Evolutionary conservation across 2,888 invertebrate genomes (phyloP).

Genomic region (Shargacucullia verbasci): DNA sequence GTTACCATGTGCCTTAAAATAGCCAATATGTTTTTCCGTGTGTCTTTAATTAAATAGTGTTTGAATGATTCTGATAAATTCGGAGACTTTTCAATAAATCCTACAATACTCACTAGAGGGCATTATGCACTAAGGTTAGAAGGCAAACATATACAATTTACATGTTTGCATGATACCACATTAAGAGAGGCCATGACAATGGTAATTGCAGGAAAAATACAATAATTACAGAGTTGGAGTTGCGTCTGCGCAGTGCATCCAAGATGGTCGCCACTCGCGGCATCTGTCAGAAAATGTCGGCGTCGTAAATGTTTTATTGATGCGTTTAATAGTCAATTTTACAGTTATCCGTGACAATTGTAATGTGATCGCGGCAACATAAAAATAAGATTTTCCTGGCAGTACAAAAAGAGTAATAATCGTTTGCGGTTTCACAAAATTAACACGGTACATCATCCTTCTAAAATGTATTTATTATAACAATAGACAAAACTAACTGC

Average conservation of each 20-base stretch:
- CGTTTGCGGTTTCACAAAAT: too few species aligned
- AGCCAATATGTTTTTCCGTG: too few species aligned
- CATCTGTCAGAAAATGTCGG: slow-evolving; percentile 2
- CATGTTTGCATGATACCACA: slow-evolving; percentile 21
- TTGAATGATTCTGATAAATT: neutral
- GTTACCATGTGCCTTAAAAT: too few species aligned
- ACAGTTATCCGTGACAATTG: slow-evolving; percentile 12
- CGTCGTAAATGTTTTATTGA: slow-evolving; percentile 23
- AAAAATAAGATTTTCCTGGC: too few species aligned
- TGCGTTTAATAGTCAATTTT: slow-evolving; percentile 7
- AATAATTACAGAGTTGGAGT: slow-evolving; percentile 31
- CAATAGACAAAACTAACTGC: too few species aligned
- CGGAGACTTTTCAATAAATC: neutral
- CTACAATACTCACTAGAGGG: neutral
- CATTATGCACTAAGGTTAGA: slow-evolving; percentile 1
- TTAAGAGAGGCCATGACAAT: slow-evolving; percentile 37
- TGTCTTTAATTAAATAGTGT: too few species aligned
- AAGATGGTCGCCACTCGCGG: slow-evolving; percentile 13
- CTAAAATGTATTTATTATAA: too few species aligned
- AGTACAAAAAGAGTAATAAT: too few species aligned
- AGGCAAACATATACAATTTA: slow-evolving; percentile 13
- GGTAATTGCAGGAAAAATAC: slow-evolving; percentile 53
- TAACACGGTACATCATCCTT: too few species aligned
- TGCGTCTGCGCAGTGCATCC: slow-evolving; percentile 12
- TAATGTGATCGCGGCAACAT: neutral